Evolutionary conservation across 2,888 invertebrate species (phyloP), one percentile per base, ranked within the genome.

Genomic region (Dolichomitus sp.): DNA sequence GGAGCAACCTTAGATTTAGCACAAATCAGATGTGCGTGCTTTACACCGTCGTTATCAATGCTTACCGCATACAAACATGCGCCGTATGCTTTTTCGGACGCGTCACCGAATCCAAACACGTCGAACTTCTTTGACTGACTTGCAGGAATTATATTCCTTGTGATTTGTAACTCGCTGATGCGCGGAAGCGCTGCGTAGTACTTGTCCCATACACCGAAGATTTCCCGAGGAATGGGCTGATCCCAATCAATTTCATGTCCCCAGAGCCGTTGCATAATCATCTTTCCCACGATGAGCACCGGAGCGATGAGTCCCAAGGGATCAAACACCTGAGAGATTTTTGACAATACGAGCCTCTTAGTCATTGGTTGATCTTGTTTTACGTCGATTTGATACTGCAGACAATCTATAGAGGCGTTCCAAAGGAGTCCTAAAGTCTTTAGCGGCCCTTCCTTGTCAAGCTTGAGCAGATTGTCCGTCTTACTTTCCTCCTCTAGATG

Each of bases 301-400:
- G 84, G 81, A 11, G 68, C 50, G 0, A 81, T 33, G 1, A 84
- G 54, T 4, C 81, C 73, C 4, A 84, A 12, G 0, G 73, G 84
- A 73, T 84, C 79, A 33, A 68, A 84, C 0, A 84, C 69, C 19
- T 65, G 69, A 6, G 72, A 5, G 4, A 72, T 59, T 17, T 45
- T 59, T 14, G 59, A 59, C 45, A 72, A 33, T 3, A 72, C 27
- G 0, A 30, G 4, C 19, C 84, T 11, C 33, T 78, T 84, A 4
- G 80, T 73, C 0, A 73, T 48, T 4, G 14, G 9, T 0, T 33
- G 9, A 2, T 0, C 23, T 3, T n/a, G 6, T 5, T 33, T 33
- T 4, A 68, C 4, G 6, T 45, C 42, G 4, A 69, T 65, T 9
- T 45, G 33, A 42, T 73, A 73, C 27, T 68, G 69, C 30, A 81